phyloP scores from a whole-genome alignment of 92 coral and sea anemone species.

The Pocillopora meandrina region DNA sequence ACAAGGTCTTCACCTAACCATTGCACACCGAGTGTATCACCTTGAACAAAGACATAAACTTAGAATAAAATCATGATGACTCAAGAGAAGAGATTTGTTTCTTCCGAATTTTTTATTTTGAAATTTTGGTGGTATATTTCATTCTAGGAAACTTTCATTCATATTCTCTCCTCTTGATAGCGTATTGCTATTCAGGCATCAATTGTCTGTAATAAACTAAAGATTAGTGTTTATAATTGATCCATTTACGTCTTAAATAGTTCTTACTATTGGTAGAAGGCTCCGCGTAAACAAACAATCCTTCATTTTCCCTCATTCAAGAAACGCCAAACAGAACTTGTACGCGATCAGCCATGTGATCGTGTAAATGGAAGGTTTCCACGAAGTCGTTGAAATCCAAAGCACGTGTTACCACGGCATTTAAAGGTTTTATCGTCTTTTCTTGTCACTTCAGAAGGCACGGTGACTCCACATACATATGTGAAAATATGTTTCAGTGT shows the following conservation, averaged over 20 bases:
- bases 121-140: too few species aligned
- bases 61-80: too few species aligned
- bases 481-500: neutral
- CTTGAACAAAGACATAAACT: too few species aligned
- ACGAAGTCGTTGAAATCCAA: neutral
- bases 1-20: too few species aligned
- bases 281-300: constrained; percentile 21
- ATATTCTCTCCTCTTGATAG: too few species aligned
- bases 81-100: too few species aligned
- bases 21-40: too few species aligned
- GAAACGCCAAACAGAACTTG: neutral
- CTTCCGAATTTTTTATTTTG: too few species aligned
- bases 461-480: neutral
- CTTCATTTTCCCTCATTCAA: constrained; percentile 8
- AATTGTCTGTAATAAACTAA: neutral
- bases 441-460: neutral
- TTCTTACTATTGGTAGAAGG: constrained; percentile 34
- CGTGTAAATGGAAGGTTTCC: constrained; percentile 5
- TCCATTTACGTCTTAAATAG: too few species aligned
- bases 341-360: neutral
- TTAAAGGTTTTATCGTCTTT: neutral
- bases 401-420: constrained; percentile 14
- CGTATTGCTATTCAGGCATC: neutral
- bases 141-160: too few species aligned
- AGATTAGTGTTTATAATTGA: too few species aligned